Conservation (phyloP, 1,140 invertebrate genomes). For the Paramacrobiotus metropolitanus region DNA sequence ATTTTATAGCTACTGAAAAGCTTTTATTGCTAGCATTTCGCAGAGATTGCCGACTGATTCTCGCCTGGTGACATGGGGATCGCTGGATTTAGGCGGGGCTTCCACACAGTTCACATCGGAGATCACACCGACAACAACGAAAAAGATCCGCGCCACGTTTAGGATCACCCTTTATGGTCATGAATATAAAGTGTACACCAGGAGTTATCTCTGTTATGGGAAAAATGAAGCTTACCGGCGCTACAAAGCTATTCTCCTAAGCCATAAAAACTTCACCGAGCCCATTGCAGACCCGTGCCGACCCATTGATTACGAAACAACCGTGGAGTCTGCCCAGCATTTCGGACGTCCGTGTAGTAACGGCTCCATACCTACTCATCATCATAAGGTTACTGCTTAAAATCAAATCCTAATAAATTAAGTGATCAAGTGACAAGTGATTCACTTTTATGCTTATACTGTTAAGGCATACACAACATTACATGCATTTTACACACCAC, state of each 20-base stretch:
- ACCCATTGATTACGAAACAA: background rate
- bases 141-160: background rate
- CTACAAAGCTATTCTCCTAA: slow-evolving; percentile 14
- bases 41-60: background rate
- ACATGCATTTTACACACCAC: no score
- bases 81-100: background rate
- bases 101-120: background rate
- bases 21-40: no score
- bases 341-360: background rate
- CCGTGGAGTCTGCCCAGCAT: background rate
- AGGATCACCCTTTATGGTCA: background rate
- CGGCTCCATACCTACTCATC: background rate
- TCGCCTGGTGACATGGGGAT: background rate
- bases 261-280: background rate
- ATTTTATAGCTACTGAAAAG: no score
- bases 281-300: background rate
- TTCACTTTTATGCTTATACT: no score
- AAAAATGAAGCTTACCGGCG: slow-evolving; percentile 10
- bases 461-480: no score
- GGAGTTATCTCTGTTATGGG: background rate
- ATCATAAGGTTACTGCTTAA: background rate
- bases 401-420: no score
- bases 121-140: background rate
- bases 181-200: background rate
- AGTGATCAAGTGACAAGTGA: no score